Evolutionary conservation across 2,888 invertebrate genomes (phyloP).

Genomic region (Aspidiotus destructor): DNA sequence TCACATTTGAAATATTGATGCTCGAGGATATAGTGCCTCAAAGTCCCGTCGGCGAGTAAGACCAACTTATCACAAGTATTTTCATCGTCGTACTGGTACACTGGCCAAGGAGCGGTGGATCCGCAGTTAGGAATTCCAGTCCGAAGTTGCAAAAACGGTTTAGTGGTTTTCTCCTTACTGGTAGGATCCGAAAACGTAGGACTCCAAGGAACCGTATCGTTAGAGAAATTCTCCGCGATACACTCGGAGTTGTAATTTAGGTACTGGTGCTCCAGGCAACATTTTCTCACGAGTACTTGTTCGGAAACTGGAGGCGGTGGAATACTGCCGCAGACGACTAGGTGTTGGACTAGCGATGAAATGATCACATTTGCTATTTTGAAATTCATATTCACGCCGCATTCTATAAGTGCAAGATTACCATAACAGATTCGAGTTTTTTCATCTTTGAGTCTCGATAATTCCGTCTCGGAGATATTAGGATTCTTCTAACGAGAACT

Average conservation of each 20-base stretch:
- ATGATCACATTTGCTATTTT: conserved; percentile 7
- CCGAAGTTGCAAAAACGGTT: conserved; percentile 43
- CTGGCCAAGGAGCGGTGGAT: conserved; percentile 57
- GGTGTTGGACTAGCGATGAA: neutral
- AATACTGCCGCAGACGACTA: conserved; percentile 11
- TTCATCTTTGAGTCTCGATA: no score
- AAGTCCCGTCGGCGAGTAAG: conserved; percentile 58
- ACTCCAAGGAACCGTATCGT: conserved; percentile 5
- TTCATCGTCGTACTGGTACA: conserved; percentile 49
- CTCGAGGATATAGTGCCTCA: conserved; percentile 61
- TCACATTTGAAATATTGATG: conserved; percentile 42
- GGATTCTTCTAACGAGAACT: no score
- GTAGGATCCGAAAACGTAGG: conserved; percentile 2
- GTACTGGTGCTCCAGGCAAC: conserved; percentile 13
- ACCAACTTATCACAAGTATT: conserved; percentile 54
- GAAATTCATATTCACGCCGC: conserved; percentile 12
- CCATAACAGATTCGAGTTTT: no score
- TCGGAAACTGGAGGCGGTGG: conserved; percentile 2
- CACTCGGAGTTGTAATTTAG: neutral
- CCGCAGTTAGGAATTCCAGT: conserved; percentile 61
- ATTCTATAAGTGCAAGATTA: no score
- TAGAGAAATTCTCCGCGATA: no score
- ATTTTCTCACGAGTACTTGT: conserved; percentile 12
- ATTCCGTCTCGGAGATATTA: no score
- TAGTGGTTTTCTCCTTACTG: neutral